Base-by-base conservation (phyloP, 1,140 invertebrate species). In the Plectrocnemia conspersa region DNA sequence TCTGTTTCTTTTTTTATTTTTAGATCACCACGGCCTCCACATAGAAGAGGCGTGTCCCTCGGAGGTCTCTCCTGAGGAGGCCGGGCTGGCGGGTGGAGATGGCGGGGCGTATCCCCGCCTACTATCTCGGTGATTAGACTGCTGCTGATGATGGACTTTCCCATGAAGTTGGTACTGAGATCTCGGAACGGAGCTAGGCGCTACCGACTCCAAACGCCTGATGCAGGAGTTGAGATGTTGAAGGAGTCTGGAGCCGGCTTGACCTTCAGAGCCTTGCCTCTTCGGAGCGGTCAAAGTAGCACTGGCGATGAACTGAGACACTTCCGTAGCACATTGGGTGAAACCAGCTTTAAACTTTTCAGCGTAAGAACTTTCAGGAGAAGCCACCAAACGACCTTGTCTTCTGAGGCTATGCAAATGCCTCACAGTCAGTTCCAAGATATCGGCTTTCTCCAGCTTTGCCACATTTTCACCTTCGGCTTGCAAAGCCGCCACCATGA, bases 361-460 rank as follows among this genome's bases (percentile, higher is more conserved):
- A 18, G 85, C 81, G 36, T 56, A 56, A 19, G 54, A 49, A 62
- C 88, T 82, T 56, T 83, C 80, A 16, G 82, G 78, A 1, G 83
- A 82, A 64, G 83, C 85, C 19, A 82, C 75, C 5, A 70, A 67
- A 13, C 81, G 78, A 2, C 88, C 74, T 32, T 82, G 76, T 67
- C 88, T 84, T 50, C 88, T 83, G n/a, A 94, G 75, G 59, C 85
- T 89, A 73, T 92, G 88, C 59, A 97, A 75, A 65, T 95, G 91
- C 63, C 88, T 82, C 16, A 97, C 93, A 1, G 94, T 95, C 69
- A 97, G 75, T 69, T 98, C 94, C 58, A 97, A 78, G 66, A 98
- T 95, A 73, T 97, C 94, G 13, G 94, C 93, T 69, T 98, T 98
- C 73, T 98, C 94, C 67, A 97, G 73, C 66, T 97, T 94, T 29